Evolutionary conservation across 92 coral and sea anemone species (phyloP), one percentile per base, ranked within the genome.

Genomic region (Epizoanthus illoricatus): DNA sequence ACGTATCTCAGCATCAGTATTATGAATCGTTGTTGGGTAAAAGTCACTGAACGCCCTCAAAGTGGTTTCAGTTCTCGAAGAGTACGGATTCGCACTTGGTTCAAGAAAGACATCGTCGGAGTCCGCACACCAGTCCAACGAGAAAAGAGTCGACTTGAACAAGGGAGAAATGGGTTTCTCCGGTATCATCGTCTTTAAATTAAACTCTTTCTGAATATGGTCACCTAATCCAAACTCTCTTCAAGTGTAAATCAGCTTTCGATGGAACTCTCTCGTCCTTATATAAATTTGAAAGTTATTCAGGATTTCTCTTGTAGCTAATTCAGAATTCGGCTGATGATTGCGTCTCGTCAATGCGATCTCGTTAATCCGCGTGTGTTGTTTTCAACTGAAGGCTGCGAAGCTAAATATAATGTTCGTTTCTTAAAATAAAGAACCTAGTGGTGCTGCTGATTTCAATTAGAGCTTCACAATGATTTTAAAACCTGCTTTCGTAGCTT

Each of bases 31-130:
- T 23, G 71, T 64, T 21, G 54, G 62, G 19, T 78, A 2, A 19
- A 42, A 47, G 13, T 18, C 15, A 5, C 19, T 68, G 41, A 68
- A 40, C 23, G 21, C 42, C 6, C 57, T 78, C 3, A 19, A 78
- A 6, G 64, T 62, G 8, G 55, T 19, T 75, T 23, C 82, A 17
- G 42, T 2, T 41, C 82, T 62, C 49, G 82, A 24, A 64, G 17
- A 63, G 54, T 24, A 78, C 12, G 71, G 57, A 63, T 9, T 43
- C 28, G 60, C 41, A 45, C 49, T 62, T 33, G 43, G 42, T 13
- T 78, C 82, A 12, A 78, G 33, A 78, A 78, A 78, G 9, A 78
- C 82, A 64, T 78, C 82, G 54, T 78, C 82, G 0, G 28, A 40
- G 5, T 21, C 71, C 17, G 7, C 20, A 41, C 17, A 43, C 82